These are phyloP conservation scores for Nesoenas mayeri DNA, from an alignment of 2,113 vertebrate genomes.

Conservation along the genomic window DNA sequence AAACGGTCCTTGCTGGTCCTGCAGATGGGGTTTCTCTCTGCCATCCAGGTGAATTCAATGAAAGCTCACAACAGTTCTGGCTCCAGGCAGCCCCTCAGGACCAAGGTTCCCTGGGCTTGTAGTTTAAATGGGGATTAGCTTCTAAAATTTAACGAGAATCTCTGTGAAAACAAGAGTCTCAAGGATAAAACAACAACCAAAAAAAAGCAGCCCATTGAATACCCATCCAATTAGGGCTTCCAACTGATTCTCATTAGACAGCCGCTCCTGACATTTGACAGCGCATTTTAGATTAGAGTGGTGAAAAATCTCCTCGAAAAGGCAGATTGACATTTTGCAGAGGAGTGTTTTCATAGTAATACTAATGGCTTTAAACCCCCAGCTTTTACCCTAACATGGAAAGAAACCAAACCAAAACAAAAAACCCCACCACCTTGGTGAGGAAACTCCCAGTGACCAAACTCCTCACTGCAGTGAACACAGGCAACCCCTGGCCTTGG, in stretches of 20 bases:
- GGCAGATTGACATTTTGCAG: slow-evolving; percentile 62
- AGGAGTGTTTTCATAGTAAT: slow-evolving; percentile 18
- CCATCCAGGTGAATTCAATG: not conserved
- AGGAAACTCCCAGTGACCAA: not conserved
- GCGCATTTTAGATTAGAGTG: slow-evolving; percentile 21
- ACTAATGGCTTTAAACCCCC: not conserved
- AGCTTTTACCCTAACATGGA: not conserved
- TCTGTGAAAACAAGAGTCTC: slow-evolving; percentile 42
- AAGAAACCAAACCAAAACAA: not conserved
- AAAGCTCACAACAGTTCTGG: not conserved
- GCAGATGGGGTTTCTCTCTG: not conserved
- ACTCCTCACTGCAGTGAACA: not conserved
- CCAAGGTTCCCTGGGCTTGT: not conserved
- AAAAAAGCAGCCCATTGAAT: slow-evolving; percentile 6
- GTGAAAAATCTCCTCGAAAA: slow-evolving; percentile 60
- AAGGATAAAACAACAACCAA: not conserved
- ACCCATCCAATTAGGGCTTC: slow-evolving; percentile 68
- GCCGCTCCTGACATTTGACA: slow-evolving; percentile 59
- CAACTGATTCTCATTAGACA: slow-evolving; percentile 58
- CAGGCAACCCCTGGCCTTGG: not conserved
- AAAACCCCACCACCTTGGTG: not conserved
- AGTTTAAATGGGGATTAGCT: slow-evolving; percentile 46
- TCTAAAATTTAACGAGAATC: slow-evolving; percentile 59
- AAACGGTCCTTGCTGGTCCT: not conserved
- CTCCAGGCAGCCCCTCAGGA: not conserved